These are phyloP conservation scores for Chelonoidis abingdonii DNA, from an alignment of 2,113 vertebrate species.

Conservation along the genomic window DNA sequence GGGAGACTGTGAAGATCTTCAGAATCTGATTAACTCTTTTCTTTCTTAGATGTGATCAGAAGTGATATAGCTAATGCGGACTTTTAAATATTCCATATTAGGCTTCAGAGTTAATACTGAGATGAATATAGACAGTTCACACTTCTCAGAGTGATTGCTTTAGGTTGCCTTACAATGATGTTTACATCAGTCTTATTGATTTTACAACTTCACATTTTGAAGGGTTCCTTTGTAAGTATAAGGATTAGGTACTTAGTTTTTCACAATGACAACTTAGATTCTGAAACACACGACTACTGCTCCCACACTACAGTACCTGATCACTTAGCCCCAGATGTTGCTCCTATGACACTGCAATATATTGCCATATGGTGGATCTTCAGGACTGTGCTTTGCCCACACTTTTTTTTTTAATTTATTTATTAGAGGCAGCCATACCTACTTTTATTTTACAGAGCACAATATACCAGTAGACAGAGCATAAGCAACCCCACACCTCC, in stretches of 20 bases:
- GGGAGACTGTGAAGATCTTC: accelerated
- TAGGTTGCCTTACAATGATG: background rate
- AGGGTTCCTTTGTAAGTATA: background rate
- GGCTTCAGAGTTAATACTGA: background rate
- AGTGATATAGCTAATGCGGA: background rate
- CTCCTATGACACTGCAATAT: background rate
- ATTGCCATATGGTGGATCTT: background rate
- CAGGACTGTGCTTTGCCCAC: too few species aligned
- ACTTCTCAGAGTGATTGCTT: background rate
- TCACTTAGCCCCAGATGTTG: background rate
- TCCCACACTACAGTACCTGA: background rate
- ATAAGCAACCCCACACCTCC: background rate
- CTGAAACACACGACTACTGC: background rate
- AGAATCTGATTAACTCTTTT: background rate
- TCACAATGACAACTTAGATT: background rate
- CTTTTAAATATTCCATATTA: accelerated
- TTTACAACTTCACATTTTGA: background rate
- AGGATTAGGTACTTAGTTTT: background rate
- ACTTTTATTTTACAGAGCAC: background rate
- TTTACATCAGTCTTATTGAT: background rate
- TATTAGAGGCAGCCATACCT: too few species aligned
- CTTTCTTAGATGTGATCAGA: background rate
- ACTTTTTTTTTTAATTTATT: background rate
- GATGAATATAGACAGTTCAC: background rate
- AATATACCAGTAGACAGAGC: background rate